Base-by-base conservation (phyloP, 2,113 vertebrate species). In the Lamprologus ornatipinnis region DNA sequence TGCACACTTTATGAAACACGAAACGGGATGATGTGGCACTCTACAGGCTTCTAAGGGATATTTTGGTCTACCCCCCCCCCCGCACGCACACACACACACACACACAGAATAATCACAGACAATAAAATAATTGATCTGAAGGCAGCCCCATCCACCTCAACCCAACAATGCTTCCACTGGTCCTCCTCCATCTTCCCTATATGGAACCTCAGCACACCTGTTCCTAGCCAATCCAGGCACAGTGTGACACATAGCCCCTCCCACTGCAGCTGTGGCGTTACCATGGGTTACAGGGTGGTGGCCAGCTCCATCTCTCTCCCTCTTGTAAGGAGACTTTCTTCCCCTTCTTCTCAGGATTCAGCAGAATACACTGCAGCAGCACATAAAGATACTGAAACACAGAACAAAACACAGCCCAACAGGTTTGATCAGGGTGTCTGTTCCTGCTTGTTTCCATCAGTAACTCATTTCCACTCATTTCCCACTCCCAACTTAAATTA, bases 231-330 rank as follows among this genome's bases (percentile, higher is more conserved):
- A 97, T 97, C 94, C 89, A 9, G 54, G 63, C 31, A 11, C 86
- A 73, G 53, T 4, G 53, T 79, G 15, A 31, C 45, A 8, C 15
- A 9, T 9, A n/a, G 87, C 96, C 93, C 95, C 96, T 91, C 96
- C 96, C 93, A 93, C 94, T 95, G 95, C 95, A 96, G 93, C 89
- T 88, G 93, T 88, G 88, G 85, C 26, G 92, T 96, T 94, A 83
- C 92, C 90, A 94, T 95, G 94, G 95, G 94, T 95, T 94, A 96
- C 96, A 90, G 95, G 95, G 96, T 95, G 95, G 94, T 92, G 95
- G 94, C 95, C 86, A 15, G 82, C 80, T 89, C 68, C 17, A 6
- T 88, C 91, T 90, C 80, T 85, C 83, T 85, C 89, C 55, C 87
- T 68, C 78, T 57, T 31, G 78, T 85, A 88, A 91, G 81, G 82